Evolutionary conservation across 2,888 invertebrate genomes (phyloP).

Genomic region (Ganaspis brasiliensis): DNA sequence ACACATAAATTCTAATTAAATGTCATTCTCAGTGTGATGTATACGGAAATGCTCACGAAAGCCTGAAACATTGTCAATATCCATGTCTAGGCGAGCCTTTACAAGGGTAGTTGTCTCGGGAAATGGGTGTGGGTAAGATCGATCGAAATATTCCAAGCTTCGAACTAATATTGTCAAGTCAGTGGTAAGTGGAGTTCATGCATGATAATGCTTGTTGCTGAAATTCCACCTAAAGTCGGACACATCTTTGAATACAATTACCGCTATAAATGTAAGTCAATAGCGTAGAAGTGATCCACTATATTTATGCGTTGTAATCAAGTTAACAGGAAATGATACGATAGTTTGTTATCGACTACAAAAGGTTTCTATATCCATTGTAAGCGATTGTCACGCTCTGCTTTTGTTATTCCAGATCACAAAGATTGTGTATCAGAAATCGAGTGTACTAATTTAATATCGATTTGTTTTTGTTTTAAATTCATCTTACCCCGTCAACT

Average conservation of each 20-base stretch:
- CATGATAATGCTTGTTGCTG: constrained; percentile 28
- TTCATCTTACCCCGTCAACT: not conserved
- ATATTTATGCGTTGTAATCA: not conserved
- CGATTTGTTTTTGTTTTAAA: not conserved
- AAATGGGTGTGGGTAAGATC: constrained; percentile 29
- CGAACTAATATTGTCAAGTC: constrained; percentile 41
- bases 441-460: not conserved
- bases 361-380: not conserved
- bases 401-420: constrained; percentile 8
- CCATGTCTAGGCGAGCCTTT: constrained; percentile 32
- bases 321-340: not conserved
- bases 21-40: constrained; percentile 22
- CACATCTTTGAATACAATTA: constrained; percentile 28
- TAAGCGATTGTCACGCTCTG: not conserved
- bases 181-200: constrained; percentile 34
- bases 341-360: not conserved
- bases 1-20: constrained; percentile 32
- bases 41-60: constrained; percentile 32
- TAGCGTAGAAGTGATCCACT: constrained; percentile 4
- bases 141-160: constrained; percentile 41
- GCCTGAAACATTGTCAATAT: constrained; percentile 40
- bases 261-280: not conserved
- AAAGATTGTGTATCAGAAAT: not conserved
- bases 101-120: constrained; percentile 18
- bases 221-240: constrained; percentile 3